Conservation (phyloP, 2,888 invertebrate species). For the Graphium colonna region DNA sequence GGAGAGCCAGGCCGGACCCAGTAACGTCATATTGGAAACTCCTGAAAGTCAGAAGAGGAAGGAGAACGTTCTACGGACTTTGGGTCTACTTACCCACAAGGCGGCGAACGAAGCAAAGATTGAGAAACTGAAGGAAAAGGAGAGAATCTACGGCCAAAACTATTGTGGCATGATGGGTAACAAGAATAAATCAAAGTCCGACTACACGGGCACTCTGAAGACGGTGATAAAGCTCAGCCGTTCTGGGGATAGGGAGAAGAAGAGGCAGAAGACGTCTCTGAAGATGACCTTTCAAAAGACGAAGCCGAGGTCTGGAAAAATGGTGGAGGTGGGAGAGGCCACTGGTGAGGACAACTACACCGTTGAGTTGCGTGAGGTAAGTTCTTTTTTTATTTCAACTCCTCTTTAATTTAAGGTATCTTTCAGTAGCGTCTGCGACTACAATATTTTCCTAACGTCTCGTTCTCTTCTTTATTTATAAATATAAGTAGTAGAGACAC, state of each 20-base stretch:
- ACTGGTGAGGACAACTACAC: conserved; percentile 81
- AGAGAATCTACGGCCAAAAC: conserved; percentile 48
- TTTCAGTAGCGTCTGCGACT: too few species aligned
- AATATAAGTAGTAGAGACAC: too few species aligned
- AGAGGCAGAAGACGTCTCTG: conserved; percentile 84
- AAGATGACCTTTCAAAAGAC: conserved; percentile 90
- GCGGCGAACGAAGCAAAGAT: conserved; percentile 85
- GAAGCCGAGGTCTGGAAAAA: conserved; percentile 81
- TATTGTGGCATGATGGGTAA: conserved; percentile 44
- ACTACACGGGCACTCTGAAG: conserved; percentile 90
- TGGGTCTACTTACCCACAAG: conserved; percentile 87
- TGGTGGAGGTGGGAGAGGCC: conserved; percentile 60
- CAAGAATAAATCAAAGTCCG: conserved; percentile 56
- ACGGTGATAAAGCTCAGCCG: conserved; percentile 90
- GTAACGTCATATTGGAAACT: conserved; percentile 66
- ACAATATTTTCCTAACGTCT: too few species aligned
- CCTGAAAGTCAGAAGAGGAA: conserved; percentile 85
- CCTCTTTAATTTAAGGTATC: too few species aligned
- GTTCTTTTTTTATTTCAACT: conserved; percentile 24
- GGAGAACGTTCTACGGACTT: conserved; percentile 85
- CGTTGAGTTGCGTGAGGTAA: conserved; percentile 82
- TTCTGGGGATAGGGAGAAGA: conserved; percentile 70
- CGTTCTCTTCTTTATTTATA: too few species aligned
- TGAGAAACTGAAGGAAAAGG: conserved; percentile 75
- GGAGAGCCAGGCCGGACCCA: conserved; percentile 59